A percentile compares a stretch with the other conserved stretches of the same genome.
These are phyloP conservation scores for Thomomys bottae DNA, from an alignment of 2,113 vertebrate genomes.

Conservation along the genomic window DNA sequence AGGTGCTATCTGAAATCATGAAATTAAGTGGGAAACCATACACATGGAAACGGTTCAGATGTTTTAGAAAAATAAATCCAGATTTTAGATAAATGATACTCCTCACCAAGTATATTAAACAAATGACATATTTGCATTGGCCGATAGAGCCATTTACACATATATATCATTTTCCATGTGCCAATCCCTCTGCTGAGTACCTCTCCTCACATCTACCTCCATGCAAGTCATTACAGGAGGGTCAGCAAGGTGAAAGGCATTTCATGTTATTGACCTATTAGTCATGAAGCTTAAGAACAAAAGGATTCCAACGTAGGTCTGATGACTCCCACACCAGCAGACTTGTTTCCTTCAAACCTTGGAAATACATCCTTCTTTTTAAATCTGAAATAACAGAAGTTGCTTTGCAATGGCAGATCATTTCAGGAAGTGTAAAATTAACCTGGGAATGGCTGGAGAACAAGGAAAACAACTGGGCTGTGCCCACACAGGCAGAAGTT, in stretches of 20 bases:
- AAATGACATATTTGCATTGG: conserved; percentile 67
- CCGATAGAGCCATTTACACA: conserved; percentile 32
- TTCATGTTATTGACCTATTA: too few relatives aligned
- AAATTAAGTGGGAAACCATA: conserved; percentile 77
- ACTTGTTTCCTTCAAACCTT: conserved; percentile 8
- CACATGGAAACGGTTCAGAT: conserved; percentile 66
- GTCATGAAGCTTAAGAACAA: background rate
- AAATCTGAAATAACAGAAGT: conserved; percentile 45
- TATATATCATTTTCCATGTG: conserved; percentile 47
- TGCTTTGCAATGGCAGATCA: conserved; percentile 30
- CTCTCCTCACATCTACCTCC: background rate
- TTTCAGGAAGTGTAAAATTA: background rate
- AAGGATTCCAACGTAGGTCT: background rate
- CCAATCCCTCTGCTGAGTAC: conserved; percentile 14
- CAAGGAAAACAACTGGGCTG: background rate
- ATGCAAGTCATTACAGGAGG: background rate
- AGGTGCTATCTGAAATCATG: conserved; percentile 79
- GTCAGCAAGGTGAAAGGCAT: background rate
- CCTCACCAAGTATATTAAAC: conserved; percentile 61
- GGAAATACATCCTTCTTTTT: background rate
- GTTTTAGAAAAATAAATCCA: conserved; percentile 76
- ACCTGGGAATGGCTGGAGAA: background rate
- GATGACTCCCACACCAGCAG: background rate
- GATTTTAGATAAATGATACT: conserved; percentile 71
- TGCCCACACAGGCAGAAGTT: background rate